A percentile compares a stretch with the other conserved stretches of the same genome.
Evolutionary conservation across 2,113 vertebrate species (phyloP).

Genomic region (Alligator mississippiensis): DNA sequence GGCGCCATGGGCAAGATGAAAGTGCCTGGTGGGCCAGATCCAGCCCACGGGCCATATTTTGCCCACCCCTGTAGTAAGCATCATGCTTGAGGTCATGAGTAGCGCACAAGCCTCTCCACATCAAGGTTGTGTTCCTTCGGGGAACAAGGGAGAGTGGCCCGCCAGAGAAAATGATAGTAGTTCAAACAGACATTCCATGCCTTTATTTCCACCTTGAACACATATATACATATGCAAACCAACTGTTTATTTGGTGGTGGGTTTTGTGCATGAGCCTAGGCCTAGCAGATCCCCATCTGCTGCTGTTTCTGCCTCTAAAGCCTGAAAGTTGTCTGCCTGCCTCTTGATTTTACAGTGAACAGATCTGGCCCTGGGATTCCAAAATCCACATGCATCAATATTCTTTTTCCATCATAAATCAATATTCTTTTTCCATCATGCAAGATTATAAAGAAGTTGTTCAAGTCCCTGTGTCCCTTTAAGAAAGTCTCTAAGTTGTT

Average conservation of each 20-base stretch:
- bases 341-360: not conserved
- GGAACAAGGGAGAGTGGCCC: not conserved
- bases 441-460: not conserved
- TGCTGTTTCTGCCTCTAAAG: not conserved
- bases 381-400: not conserved
- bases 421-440: not conserved
- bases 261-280: not conserved
- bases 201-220: not conserved
- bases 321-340: not conserved
- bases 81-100: too few species aligned
- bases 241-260: not conserved
- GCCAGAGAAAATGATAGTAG: not conserved
- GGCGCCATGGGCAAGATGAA: too few species aligned
- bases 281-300: not conserved
- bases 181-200: not conserved
- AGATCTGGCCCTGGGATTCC: not conserved
- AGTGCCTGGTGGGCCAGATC: too few species aligned
- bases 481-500: not conserved
- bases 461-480: not conserved
- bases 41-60: too few species aligned
- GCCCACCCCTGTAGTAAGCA: too few species aligned
- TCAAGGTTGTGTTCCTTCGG: too few species aligned
- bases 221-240: not conserved
- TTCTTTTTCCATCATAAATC: not conserved
- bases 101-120: too few species aligned